These are phyloP conservation scores for Thecophora atra DNA, from an alignment of 2,888 invertebrate species.

Conservation along the genomic window DNA sequence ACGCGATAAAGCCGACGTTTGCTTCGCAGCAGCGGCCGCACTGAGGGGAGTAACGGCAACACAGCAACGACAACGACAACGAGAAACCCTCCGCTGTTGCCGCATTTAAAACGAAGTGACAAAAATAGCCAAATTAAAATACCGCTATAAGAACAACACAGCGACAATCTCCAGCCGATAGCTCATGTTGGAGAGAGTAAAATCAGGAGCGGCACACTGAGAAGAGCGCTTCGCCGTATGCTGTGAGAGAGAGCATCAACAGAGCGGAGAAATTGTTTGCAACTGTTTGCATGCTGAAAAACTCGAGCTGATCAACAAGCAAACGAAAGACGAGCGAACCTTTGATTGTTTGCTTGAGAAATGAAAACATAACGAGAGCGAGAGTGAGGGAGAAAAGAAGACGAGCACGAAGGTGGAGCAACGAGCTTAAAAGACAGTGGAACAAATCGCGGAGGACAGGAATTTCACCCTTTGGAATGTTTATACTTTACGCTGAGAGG, in stretches of 20 bases:
- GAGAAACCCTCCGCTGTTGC: constrained; percentile 32
- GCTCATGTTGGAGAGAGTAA: neutral
- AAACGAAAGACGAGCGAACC: no score
- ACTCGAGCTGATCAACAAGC: constrained; percentile 18
- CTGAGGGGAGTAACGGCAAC: constrained; percentile 19
- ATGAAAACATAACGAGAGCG: neutral
- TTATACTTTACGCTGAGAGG: no score
- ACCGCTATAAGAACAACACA: constrained; percentile 9
- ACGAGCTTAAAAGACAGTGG: constrained; percentile 29
- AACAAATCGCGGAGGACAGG: neutral
- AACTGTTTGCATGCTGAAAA: constrained; percentile 3
- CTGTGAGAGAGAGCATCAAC: constrained; percentile 1
- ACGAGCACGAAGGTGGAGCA: constrained; percentile 14
- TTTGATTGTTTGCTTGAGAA: neutral
- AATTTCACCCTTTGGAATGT: neutral
- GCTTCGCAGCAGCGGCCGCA: neutral
- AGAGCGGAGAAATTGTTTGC: constrained; percentile 7
- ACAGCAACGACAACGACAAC: constrained; percentile 17
- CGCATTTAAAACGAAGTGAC: constrained; percentile 12
- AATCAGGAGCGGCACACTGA: neutral
- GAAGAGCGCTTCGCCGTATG: neutral
- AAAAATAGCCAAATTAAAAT: constrained; percentile 27
- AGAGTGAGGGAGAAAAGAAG: neutral
- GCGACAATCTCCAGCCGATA: neutral
- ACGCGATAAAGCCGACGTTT: constrained; percentile 22